phyloP scores from a whole-genome alignment of 2,888 invertebrate species.

The Meliscaeva auricollis region DNA sequence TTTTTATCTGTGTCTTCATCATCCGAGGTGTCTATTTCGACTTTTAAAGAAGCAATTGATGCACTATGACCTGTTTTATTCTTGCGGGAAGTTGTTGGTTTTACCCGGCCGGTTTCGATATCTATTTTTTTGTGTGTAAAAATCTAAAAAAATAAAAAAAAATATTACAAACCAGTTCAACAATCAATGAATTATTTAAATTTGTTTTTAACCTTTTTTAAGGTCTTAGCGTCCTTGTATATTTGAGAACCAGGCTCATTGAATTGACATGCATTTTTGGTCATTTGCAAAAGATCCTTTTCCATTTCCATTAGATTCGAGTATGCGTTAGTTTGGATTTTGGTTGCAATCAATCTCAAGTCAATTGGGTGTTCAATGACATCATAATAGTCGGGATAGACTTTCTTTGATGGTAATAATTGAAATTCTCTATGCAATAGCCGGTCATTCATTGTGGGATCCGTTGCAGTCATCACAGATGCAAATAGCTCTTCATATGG shows the following conservation, averaged over 20 bases:
- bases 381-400: constrained; percentile 97
- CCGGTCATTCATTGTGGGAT: constrained; percentile 89
- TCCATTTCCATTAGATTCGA: constrained; percentile 92
- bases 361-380: constrained; percentile 98
- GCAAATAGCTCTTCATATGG: constrained; percentile 95
- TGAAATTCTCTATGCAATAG: constrained; percentile 94
- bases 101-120: constrained; percentile 88
- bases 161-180: background rate
- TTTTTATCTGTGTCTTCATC: constrained; percentile 86
- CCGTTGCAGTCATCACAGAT: constrained; percentile 93
- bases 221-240: constrained; percentile 96
- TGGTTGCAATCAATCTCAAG: constrained; percentile 95
- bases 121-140: constrained; percentile 89
- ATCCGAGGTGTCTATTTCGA: constrained; percentile 87
- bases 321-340: constrained; percentile 94
- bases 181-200: background rate
- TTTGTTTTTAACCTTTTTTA: constrained; percentile 87
- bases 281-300: constrained; percentile 94
- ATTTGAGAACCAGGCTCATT: constrained; percentile 98
- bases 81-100: constrained; percentile 86
- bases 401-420: constrained; percentile 94
- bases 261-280: constrained; percentile 96
- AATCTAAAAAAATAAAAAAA: constrained; percentile 82
- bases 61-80: constrained; percentile 84
- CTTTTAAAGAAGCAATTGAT: constrained; percentile 86